Percentiles rank a stretch among this genome's conserved stretches.
Conservation (phyloP, 2,888 invertebrate genomes). For the Drosophila acutilabella region DNA sequence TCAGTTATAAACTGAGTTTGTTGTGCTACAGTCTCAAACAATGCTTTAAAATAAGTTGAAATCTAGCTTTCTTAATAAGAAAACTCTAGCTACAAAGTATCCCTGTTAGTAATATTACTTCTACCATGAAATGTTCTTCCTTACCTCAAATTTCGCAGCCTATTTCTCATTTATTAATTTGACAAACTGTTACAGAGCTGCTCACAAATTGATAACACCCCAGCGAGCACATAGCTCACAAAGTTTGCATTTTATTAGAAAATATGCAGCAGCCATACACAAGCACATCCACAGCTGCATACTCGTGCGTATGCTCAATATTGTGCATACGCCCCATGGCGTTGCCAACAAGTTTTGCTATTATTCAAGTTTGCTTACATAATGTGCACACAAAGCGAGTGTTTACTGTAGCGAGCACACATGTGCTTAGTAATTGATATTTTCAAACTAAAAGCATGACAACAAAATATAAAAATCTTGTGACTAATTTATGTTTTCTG, state of each 20-base stretch:
- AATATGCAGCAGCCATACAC: slow-evolving; percentile 39
- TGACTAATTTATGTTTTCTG: not conserved
- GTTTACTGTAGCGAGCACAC: not conserved
- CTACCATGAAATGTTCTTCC: no score
- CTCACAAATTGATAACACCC: not conserved
- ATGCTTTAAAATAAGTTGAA: no score
- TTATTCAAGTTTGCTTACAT: slow-evolving; percentile 14
- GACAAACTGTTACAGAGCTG: not conserved
- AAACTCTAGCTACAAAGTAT: no score
- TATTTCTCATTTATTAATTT: no score
- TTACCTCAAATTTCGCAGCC: no score
- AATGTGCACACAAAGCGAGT: not conserved
- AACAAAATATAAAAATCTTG: not conserved
- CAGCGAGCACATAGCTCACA: not conserved
- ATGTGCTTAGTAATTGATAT: slow-evolving; percentile 16
- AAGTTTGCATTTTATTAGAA: slow-evolving; percentile 41
- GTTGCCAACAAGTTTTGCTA: slow-evolving; percentile 6
- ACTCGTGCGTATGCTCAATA: slow-evolving; percentile 22
- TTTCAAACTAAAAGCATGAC: not conserved
- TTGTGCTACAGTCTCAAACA: no score
- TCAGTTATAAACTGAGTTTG: no score
- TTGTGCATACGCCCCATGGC: slow-evolving; percentile 48
- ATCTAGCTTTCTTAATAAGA: no score
- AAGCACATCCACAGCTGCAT: not conserved
- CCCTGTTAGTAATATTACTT: no score